Conservation (phyloP, 2,797 vertebrate species). For the Vespertilio murinus region DNA sequence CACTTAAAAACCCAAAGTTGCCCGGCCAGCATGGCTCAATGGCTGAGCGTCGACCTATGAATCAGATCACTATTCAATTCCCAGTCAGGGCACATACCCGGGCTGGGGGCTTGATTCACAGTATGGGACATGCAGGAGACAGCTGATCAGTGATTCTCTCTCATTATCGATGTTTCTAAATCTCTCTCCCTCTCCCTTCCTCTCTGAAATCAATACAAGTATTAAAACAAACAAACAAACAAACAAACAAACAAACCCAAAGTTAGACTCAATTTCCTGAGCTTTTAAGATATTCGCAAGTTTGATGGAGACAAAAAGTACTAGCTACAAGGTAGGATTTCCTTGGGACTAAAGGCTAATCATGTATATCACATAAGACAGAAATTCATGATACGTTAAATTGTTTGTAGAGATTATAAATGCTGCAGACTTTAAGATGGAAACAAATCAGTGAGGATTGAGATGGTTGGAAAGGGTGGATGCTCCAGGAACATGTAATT, state of each 20-base stretch:
- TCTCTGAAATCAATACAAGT: too few relatives aligned
- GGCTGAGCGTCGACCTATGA: too few relatives aligned
- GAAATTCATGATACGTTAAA: background rate
- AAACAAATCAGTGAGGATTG: background rate
- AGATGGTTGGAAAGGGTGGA: background rate
- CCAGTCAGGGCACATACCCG: too few relatives aligned
- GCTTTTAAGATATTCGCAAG: background rate
- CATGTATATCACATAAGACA: background rate
- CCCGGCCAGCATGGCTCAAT: too few relatives aligned
- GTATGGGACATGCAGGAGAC: too few relatives aligned
- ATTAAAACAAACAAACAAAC: too few relatives aligned
- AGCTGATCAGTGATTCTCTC: too few relatives aligned
- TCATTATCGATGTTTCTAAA: too few relatives aligned
- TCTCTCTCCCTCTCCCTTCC: too few relatives aligned
- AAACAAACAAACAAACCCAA: background rate
- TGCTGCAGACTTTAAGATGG: background rate
- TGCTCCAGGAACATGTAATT: background rate
- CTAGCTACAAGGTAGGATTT: background rate
- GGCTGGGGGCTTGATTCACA: too few relatives aligned
- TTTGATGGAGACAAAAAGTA: background rate
- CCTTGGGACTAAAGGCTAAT: background rate
- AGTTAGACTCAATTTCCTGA: background rate
- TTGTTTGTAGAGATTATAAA: background rate
- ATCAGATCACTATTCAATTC: too few relatives aligned
- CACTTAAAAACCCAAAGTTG: background rate